A percentile compares a stretch with the other conserved stretches of the same genome.
Conservation (phyloP, 2,113 vertebrate species). For the Dipodomys ordii region DNA sequence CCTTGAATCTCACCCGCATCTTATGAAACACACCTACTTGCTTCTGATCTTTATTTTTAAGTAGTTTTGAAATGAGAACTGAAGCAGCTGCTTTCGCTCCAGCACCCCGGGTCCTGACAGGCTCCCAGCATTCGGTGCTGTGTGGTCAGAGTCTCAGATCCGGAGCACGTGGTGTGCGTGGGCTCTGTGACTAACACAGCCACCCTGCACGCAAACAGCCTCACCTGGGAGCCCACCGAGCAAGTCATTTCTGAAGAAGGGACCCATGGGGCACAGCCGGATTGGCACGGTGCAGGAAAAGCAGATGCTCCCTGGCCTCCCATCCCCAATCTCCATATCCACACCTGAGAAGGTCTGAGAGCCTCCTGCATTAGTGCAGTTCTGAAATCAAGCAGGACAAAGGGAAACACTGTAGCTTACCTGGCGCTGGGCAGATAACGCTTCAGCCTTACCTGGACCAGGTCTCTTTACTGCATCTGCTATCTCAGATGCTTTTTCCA, state of each 20-base stretch:
- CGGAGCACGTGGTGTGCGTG: slow-evolving; percentile 41
- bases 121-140: slow-evolving; percentile 12
- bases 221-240: background rate
- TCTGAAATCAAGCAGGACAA: background rate
- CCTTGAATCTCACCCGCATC: slow-evolving; percentile 40
- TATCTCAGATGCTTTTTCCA: background rate
- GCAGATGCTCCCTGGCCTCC: background rate
- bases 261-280: background rate
- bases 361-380: background rate
- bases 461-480: background rate
- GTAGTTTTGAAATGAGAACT: slow-evolving; percentile 79
- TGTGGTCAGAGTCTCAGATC: slow-evolving; percentile 60
- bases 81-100: background rate
- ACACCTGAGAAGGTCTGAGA: rapidly evolving
- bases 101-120: background rate
- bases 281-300: rapidly evolving
- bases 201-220: rapidly evolving
- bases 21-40: slow-evolving; percentile 74
- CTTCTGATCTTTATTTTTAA: slow-evolving; percentile 62
- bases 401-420: background rate
- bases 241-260: slow-evolving; percentile 59
- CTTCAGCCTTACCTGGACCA: background rate
- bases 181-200: slow-evolving; percentile 18
- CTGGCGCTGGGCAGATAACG: rapidly evolving
- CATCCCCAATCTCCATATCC: rapidly evolving